Evolutionary conservation across 92 coral and sea anemone genomes (phyloP), one percentile per base, ranked within the genome.

Genomic region (Phenganax marumi): DNA sequence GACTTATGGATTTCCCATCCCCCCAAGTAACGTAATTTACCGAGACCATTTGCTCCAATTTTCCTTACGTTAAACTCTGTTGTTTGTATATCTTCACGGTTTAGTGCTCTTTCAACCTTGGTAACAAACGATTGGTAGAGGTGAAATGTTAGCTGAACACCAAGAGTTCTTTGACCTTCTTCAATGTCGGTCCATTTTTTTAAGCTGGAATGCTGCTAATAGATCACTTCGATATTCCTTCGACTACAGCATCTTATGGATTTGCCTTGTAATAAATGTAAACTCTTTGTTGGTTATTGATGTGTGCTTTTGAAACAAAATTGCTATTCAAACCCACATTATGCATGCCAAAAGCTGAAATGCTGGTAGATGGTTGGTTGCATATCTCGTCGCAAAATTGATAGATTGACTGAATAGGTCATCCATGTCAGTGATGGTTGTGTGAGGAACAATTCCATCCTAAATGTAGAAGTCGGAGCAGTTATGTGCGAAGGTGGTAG

Each of bases 141-240:
- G 9, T 68, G 73, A 47, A 68, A 68, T 24, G 49, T 4, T 23
- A 68, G 73, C 73, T 68, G 73, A 9, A 23, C 73, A 68, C 73
- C 33, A 17, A 68, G 73, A 68, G 73, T 68, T 23, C 73, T 68
- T 9, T 47, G 47, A 22, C 73, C 73, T 2, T 68, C 73, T 0
- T 0, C 49, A 68, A 68, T 68, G 49, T 68, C 49, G 17, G 3
- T 68, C 73, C 73, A 68, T 26, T 26, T 26, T 14, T 8, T 24
- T 8, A 68, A 68, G 73, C 49, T 68, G 49, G 52, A 68, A 68
- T 1, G 73, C 73, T 9, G 50, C 22, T 23, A 68, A 10, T 1
- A 68, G 49, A 26, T 14, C 21, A 58, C 65, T 14, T 6, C 21
- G 73, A 68, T 68, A 68, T 10, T 68, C 73, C 0, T 68, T 0